Conservation (phyloP, 2,113 vertebrate genomes). For the Chamaetylas fuelleborni region DNA sequence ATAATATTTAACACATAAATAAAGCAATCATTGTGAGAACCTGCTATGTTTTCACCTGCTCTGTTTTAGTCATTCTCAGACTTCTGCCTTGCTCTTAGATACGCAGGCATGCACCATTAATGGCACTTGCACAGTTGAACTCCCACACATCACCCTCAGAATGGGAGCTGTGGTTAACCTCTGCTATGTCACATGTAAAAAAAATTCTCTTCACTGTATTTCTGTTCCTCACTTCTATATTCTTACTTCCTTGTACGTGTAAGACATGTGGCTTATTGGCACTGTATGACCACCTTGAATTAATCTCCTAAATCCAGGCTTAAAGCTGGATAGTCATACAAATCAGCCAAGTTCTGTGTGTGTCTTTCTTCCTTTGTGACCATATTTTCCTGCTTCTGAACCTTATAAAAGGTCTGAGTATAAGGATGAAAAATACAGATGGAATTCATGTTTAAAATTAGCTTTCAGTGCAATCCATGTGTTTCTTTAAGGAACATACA, state of each 20-base stretch:
- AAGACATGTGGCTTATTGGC: background rate
- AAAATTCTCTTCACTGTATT: background rate
- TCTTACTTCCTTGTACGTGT: background rate
- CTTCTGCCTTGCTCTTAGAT: background rate
- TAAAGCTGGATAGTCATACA: background rate
- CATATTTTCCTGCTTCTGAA: background rate
- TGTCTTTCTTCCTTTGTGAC: background rate
- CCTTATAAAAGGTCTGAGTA: background rate
- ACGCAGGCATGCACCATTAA: background rate
- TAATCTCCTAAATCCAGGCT: background rate
- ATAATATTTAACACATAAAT: background rate
- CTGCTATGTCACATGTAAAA: background rate
- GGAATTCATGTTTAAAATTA: background rate
- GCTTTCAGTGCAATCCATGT: background rate
- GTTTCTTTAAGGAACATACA: background rate
- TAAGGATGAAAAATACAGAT: background rate
- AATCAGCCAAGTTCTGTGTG: background rate
- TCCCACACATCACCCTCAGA: slow-evolving; percentile 4
- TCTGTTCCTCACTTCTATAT: background rate
- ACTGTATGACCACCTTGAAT: background rate
- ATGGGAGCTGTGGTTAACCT: slow-evolving; percentile 14
- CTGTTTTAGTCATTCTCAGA: background rate
- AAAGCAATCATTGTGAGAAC: background rate
- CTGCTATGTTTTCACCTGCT: background rate
- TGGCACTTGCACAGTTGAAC: slow-evolving; percentile 3